Conservation (phyloP, 2,888 invertebrate genomes). For the Ptilodon capucinus region DNA sequence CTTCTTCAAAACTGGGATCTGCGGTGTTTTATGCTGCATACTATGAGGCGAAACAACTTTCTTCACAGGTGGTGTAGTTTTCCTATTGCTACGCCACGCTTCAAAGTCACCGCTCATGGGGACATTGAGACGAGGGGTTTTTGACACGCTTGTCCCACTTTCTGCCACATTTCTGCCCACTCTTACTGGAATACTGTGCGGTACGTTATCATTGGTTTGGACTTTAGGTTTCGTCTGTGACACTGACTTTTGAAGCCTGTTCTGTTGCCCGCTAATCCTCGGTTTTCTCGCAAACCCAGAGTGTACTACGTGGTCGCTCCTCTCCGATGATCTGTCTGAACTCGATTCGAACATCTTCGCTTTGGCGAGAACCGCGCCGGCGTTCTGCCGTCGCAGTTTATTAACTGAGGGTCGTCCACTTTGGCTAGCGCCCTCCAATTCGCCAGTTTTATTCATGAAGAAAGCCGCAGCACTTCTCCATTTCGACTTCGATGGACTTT, state of each 20-base stretch:
- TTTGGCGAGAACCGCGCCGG: conserved; percentile 91
- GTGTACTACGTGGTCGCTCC: conserved; percentile 52
- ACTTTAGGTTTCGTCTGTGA: conserved; percentile 57
- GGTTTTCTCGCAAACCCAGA: conserved; percentile 72
- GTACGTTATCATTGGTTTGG: conserved; percentile 34
- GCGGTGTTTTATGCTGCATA: conserved; percentile 52
- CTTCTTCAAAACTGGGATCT: conserved; percentile 83
- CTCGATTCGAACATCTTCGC: conserved; percentile 88
- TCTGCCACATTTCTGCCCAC: conserved; percentile 33
- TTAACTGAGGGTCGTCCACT: conserved; percentile 88
- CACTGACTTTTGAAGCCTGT: conserved; percentile 49
- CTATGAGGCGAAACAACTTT: conserved; percentile 60
- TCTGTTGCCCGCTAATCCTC: conserved; percentile 54
- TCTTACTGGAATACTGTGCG: conserved; percentile 42
- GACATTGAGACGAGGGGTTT: conserved; percentile 34
- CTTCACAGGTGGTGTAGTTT: conserved; percentile 58
- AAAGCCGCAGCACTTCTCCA: conserved; percentile 83
- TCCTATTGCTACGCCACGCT: conserved; percentile 48
- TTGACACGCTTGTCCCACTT: conserved; percentile 27
- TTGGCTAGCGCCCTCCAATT: conserved; percentile 64
- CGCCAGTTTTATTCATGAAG: conserved; percentile 77
- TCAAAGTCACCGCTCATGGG: conserved; percentile 51
- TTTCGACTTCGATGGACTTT: conserved; percentile 55
- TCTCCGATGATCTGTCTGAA: conserved; percentile 75
- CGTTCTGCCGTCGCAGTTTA: conserved; percentile 87